phyloP scores from a whole-genome alignment of 1,140 invertebrate genomes.

The Aethina tumida region DNA sequence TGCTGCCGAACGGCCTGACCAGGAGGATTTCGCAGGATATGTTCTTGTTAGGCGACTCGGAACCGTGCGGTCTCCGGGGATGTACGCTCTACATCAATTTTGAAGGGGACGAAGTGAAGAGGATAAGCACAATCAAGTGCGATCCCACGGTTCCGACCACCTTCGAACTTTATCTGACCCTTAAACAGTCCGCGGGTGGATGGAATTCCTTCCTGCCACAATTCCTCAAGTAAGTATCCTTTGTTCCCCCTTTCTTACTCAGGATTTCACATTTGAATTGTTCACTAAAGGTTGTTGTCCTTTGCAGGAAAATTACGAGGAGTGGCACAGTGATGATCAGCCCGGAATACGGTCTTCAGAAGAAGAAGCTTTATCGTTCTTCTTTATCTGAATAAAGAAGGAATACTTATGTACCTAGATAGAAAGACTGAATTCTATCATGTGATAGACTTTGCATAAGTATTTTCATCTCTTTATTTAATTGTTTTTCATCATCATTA shows the following conservation, averaged over 20 bases:
- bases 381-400: no score
- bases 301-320: slow-evolving; percentile 33
- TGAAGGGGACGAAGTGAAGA: slow-evolving; percentile 55
- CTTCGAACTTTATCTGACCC: slow-evolving; percentile 73
- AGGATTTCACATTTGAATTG: neutral
- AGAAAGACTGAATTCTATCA: no score
- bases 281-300: slow-evolving; percentile 11
- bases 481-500: no score
- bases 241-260: slow-evolving; percentile 2
- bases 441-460: no score
- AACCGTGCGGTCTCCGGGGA: slow-evolving; percentile 73
- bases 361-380: slow-evolving; percentile 33
- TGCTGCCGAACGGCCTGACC: slow-evolving; percentile 68
- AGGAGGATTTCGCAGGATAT: slow-evolving; percentile 64
- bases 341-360: slow-evolving; percentile 27
- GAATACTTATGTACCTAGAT: no score
- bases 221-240: slow-evolving; percentile 67
- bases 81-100: slow-evolving; percentile 69
- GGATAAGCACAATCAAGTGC: slow-evolving; percentile 60
- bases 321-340: slow-evolving; percentile 33
- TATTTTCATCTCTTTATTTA: no score
- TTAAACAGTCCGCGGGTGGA: slow-evolving; percentile 68
- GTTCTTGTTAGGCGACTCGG: slow-evolving; percentile 65
- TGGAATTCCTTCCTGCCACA: slow-evolving; percentile 76
- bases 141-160: slow-evolving; percentile 75